These are phyloP conservation scores for Halcyon senegalensis DNA, from an alignment of 2,113 vertebrate species.

Conservation along the genomic window DNA sequence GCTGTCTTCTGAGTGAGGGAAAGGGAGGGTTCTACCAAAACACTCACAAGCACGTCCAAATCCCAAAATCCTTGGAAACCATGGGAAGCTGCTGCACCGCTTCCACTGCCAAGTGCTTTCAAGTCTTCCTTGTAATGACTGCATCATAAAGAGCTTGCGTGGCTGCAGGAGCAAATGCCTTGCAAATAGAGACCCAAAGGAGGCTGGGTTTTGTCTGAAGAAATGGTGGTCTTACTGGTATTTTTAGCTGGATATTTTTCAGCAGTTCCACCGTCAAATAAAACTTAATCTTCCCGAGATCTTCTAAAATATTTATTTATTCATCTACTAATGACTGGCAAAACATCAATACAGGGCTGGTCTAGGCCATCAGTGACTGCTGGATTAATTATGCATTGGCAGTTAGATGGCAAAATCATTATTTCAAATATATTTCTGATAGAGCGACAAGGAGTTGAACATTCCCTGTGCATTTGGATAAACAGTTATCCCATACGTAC, in stretches of 20 bases:
- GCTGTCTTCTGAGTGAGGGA: background rate
- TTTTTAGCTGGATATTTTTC: background rate
- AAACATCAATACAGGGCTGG: background rate
- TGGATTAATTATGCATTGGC: background rate
- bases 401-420: background rate
- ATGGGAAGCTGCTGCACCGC: background rate
- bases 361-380: background rate
- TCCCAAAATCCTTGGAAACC: background rate
- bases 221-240: background rate
- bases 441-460: background rate
- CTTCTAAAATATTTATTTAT: slow-evolving; percentile 9
- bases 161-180: background rate
- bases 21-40: background rate
- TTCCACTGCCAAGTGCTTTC: background rate
- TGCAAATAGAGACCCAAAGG: background rate
- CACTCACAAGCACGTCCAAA: fast-evolving
- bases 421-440: background rate
- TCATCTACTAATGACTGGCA: background rate
- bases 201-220: background rate
- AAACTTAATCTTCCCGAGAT: background rate
- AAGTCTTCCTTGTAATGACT: background rate
- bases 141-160: background rate
- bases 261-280: background rate
- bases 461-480: background rate
- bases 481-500: background rate